These are phyloP conservation scores for Pentamera pediparva DNA, from an alignment of 53 echinoderm and acorn worm species.

Conservation along the genomic window DNA sequence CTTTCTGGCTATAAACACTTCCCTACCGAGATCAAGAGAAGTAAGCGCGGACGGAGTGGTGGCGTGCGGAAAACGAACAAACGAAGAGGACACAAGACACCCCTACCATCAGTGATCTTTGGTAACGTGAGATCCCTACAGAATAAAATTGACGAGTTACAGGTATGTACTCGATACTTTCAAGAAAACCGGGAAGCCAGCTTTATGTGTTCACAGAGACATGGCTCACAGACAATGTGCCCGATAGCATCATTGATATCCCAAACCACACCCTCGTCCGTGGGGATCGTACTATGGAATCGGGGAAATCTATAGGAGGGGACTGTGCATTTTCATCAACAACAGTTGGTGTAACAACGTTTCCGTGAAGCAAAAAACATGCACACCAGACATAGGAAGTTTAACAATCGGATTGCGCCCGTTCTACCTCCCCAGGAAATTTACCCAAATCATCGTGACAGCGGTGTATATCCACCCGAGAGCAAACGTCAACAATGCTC, in stretches of 20 bases:
- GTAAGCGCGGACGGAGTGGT: not conserved
- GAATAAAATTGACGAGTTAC: not conserved
- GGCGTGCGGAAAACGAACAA: not conserved
- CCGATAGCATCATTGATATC: not conserved
- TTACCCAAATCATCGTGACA: too few relatives aligned
- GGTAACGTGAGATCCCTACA: not conserved
- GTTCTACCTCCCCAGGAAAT: too few relatives aligned
- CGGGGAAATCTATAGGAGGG: too few relatives aligned
- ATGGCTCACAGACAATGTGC: too few relatives aligned
- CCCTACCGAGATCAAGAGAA: not conserved
- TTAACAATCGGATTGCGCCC: too few relatives aligned
- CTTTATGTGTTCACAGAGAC: not conserved
- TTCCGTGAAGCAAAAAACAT: too few relatives aligned
- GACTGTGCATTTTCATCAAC: not conserved
- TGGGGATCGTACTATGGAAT: not conserved
- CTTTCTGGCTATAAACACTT: not conserved
- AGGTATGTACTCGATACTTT: not conserved
- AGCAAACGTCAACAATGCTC: too few relatives aligned
- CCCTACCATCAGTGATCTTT: not conserved
- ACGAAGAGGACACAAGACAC: not conserved
- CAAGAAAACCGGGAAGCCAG: not conserved
- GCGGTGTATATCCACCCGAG: too few relatives aligned
- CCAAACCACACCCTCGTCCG: too few relatives aligned
- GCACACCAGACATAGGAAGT: too few relatives aligned
- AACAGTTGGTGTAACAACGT: too few relatives aligned